Conservation (phyloP, 2,888 invertebrate genomes). For the Micropterix aruncella region DNA sequence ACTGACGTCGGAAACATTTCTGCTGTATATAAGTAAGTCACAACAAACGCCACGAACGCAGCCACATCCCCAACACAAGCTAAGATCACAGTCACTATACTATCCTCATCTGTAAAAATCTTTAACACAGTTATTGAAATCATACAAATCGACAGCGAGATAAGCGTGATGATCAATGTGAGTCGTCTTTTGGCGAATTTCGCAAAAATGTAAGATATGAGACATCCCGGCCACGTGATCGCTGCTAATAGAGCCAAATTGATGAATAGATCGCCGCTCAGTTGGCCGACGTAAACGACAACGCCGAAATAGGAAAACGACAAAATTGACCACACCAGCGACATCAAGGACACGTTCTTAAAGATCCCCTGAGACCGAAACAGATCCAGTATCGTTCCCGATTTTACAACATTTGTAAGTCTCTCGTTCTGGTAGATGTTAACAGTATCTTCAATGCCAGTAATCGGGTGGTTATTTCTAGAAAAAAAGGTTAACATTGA, state of each 20-base stretch:
- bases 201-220: slow-evolving; percentile 2
- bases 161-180: slow-evolving; percentile 1
- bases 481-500: too few relatives aligned
- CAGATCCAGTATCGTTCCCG: slow-evolving; percentile 4
- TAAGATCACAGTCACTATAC: slow-evolving; percentile 32
- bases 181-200: slow-evolving; percentile 5
- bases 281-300: slow-evolving; percentile 50
- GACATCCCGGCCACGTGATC: slow-evolving; percentile 14
- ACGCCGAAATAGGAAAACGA: slow-evolving; percentile 65
- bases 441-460: too few relatives aligned
- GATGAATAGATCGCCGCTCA: slow-evolving; percentile 53
- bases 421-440: too few relatives aligned
- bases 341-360: slow-evolving; percentile 42
- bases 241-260: slow-evolving; percentile 54
- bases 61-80: slow-evolving; percentile 54
- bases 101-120: slow-evolving; percentile 12
- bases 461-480: too few relatives aligned
- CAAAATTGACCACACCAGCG: slow-evolving; percentile 54
- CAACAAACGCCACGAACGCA: slow-evolving; percentile 55
- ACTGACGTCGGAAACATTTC: slow-evolving; percentile 68
- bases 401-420: too few relatives aligned
- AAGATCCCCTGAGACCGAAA: slow-evolving; percentile 37
- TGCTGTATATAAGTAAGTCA: slow-evolving; percentile 59
- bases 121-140: slow-evolving; percentile 6
- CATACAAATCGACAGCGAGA: slow-evolving; percentile 5